Conservation (phyloP, 2,797 vertebrate species). For the Ambastaia sidthimunki region DNA sequence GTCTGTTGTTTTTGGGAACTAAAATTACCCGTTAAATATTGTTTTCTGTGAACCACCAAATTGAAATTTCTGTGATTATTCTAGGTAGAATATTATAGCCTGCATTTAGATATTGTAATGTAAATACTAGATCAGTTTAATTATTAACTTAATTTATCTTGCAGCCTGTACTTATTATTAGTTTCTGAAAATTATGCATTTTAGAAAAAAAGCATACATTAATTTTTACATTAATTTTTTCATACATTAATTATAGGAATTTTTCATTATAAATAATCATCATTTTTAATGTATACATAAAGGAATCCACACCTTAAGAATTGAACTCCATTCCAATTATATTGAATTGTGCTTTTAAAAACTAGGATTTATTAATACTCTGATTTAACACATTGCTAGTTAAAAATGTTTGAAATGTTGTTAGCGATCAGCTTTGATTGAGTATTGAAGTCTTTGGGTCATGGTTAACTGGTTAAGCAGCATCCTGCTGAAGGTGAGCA, state of each 20-base stretch:
- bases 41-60: too few relatives aligned
- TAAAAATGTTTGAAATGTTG: not conserved
- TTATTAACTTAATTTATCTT: not conserved
- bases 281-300: not conserved
- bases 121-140: not conserved
- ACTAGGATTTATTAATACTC: not conserved
- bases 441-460: slow-evolving; percentile 4
- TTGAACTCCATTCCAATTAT: not conserved
- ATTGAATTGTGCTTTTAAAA: not conserved
- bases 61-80: too few relatives aligned
- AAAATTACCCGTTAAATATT: not conserved
- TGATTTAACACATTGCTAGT: not conserved
- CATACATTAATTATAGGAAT: not conserved
- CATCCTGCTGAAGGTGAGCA: slow-evolving; percentile 52
- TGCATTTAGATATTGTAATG: not conserved
- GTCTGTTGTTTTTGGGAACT: not conserved
- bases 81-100: too few relatives aligned
- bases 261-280: not conserved
- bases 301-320: not conserved
- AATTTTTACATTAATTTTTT: not conserved
- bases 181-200: not conserved
- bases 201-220: too few relatives aligned
- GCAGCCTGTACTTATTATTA: not conserved
- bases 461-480: slow-evolving; percentile 42
- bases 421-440: not conserved